Conservation (phyloP, 2,113 vertebrate species). For the Cricetomys ansorgei region DNA sequence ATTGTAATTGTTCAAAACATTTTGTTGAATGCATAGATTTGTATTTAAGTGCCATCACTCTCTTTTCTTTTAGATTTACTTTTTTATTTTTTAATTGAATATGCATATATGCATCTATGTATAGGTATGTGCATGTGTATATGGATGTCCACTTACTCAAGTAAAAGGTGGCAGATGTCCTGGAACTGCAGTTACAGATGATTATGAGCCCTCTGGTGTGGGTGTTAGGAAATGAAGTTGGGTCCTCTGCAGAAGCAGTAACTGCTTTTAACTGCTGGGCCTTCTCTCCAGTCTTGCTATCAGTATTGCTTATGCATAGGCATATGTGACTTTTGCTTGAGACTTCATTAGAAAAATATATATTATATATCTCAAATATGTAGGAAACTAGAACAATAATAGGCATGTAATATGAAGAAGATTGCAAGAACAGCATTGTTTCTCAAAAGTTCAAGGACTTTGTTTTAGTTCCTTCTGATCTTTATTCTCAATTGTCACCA, state of each 20-base stretch:
- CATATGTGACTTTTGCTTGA: neutral
- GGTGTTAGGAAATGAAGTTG: neutral
- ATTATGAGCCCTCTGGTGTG: too few relatives aligned
- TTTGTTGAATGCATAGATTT: slow-evolving; percentile 23
- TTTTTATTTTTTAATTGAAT: neutral
- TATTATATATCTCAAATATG: neutral
- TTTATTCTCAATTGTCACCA: neutral
- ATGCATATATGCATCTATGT: neutral
- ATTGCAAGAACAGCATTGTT: neutral
- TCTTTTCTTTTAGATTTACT: neutral
- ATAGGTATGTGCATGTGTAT: neutral
- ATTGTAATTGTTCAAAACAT: neutral
- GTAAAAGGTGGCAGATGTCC: neutral
- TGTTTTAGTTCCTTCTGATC: neutral
- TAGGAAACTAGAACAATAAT: neutral
- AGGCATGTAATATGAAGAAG: neutral
- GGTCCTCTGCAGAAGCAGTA: neutral
- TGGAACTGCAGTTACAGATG: neutral
- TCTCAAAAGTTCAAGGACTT: neutral
- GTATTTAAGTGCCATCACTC: neutral
- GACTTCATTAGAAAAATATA: slow-evolving; percentile 34
- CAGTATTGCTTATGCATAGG: slow-evolving; percentile 17
- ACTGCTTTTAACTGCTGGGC: neutral
- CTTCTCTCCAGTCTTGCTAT: neutral
- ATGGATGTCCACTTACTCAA: neutral